Evolutionary conservation across 2,113 vertebrate genomes (phyloP).

Genomic region (Entelurus aequoreus): DNA sequence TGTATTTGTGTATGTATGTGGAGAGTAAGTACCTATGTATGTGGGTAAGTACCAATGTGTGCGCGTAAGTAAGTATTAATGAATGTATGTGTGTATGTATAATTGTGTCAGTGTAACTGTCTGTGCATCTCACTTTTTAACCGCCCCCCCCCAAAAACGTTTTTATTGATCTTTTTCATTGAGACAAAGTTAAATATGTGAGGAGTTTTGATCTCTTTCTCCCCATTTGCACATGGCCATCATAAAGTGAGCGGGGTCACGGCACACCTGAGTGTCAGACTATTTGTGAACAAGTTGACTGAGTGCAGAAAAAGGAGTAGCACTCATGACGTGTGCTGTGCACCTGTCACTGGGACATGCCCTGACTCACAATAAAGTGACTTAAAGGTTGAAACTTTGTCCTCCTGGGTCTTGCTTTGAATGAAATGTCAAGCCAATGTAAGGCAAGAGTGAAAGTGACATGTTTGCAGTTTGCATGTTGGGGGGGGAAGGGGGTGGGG

Average conservation of each 20-base stretch:
- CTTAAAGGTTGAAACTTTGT: too few species aligned
- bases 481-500: neutral
- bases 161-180: neutral
- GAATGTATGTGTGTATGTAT: too few species aligned
- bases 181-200: constrained; percentile 14
- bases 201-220: constrained; percentile 3
- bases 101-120: constrained; percentile 3
- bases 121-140: constrained; percentile 9
- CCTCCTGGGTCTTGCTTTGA: too few species aligned
- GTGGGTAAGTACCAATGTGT: too few species aligned
- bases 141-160: neutral
- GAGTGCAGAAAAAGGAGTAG: constrained; percentile 20
- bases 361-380: neutral
- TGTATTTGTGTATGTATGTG: too few species aligned
- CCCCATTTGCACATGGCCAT: neutral
- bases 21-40: too few species aligned
- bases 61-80: too few species aligned
- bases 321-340: constrained; percentile 16
- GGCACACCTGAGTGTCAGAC: constrained; percentile 13
- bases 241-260: constrained; percentile 8
- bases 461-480: constrained; percentile 17
- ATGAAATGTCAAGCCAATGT: too few species aligned
- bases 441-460: constrained; percentile 5
- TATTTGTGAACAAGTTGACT: constrained; percentile 5
- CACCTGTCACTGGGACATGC: constrained; percentile 49